Conservation (phyloP, 2,113 vertebrate species). For the Grammomys surdaster region DNA sequence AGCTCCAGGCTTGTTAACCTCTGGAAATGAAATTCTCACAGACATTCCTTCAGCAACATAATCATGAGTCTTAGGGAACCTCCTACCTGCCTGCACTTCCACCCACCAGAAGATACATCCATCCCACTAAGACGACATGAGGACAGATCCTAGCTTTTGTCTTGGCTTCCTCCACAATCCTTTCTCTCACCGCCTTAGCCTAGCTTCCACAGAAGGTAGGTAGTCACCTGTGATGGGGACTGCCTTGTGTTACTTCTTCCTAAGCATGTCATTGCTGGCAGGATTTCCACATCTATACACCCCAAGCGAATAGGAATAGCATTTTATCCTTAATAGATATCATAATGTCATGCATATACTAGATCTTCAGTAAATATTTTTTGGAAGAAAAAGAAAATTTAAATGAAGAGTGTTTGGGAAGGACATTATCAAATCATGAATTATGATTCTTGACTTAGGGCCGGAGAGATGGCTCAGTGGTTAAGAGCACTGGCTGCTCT, state of each 20-base stretch:
- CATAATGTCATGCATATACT: not conserved
- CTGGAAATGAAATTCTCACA: conserved; percentile 1
- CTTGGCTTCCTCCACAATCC: not conserved
- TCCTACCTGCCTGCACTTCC: not conserved
- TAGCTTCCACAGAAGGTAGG: not conserved
- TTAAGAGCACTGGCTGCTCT: not conserved
- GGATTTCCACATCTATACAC: not conserved
- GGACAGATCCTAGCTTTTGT: not conserved
- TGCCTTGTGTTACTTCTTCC: conserved; percentile 11
- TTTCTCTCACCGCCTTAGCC: not conserved
- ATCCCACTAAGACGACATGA: not conserved
- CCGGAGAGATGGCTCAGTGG: not conserved
- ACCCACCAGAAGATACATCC: not conserved
- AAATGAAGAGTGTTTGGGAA: conserved; percentile 26
- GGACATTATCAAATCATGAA: conserved; percentile 1
- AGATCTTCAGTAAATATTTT: conserved; percentile 8
- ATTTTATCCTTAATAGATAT: not conserved
- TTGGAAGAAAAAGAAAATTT: conserved; percentile 31
- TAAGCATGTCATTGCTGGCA: not conserved
- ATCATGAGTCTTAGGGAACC: not conserved
- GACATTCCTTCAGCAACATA: conserved; percentile 22
- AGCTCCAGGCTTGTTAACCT: not conserved
- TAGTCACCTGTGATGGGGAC: conserved; percentile 6
- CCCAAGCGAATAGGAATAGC: not conserved
- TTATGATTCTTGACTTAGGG: not conserved